phyloP scores from a whole-genome alignment of 2,888 invertebrate genomes.

The Dastarcus helophoroides region DNA sequence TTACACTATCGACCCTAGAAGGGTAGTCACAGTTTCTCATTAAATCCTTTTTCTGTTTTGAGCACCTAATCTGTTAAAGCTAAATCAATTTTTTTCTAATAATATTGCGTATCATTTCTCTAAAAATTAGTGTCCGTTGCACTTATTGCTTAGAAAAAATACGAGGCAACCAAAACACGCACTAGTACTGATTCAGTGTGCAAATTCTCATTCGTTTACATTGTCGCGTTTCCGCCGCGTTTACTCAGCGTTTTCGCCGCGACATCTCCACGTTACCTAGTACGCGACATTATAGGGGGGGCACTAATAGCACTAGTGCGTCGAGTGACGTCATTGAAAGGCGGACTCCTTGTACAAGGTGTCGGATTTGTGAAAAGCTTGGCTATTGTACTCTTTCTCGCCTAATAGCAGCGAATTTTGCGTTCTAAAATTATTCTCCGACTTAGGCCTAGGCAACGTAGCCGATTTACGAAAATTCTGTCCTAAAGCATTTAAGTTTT shows the following conservation, averaged over 20 bases:
- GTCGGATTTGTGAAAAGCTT: conserved; percentile 66
- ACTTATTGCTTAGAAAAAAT: conserved; percentile 17
- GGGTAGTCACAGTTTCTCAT: too few relatives aligned
- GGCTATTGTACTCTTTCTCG: conserved; percentile 43
- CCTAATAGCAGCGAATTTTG: conserved; percentile 51
- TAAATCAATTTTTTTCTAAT: too few relatives aligned
- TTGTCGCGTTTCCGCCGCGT: too few relatives aligned
- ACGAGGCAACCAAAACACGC: too few relatives aligned
- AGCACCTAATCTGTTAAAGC: too few relatives aligned
- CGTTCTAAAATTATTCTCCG: conserved; percentile 70
- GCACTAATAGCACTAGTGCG: conserved; percentile 56
- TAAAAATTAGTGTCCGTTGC: conserved; percentile 31
- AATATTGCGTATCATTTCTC: too few relatives aligned
- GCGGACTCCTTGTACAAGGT: conserved; percentile 59
- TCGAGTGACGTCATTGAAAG: conserved; percentile 63
- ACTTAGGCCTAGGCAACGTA: conserved; percentile 67
- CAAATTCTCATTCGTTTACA: too few relatives aligned
- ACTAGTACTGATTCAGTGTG: conserved; percentile 14
- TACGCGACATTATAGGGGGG: too few relatives aligned
- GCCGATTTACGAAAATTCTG: conserved; percentile 57
- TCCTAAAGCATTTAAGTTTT: conserved; percentile 46
- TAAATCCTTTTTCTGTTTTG: too few relatives aligned
- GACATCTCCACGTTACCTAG: too few relatives aligned
- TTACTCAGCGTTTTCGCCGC: too few relatives aligned
- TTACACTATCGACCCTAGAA: too few relatives aligned